phyloP scores from a whole-genome alignment of 2,888 invertebrate genomes.

The Zaprionus lineosus region DNA sequence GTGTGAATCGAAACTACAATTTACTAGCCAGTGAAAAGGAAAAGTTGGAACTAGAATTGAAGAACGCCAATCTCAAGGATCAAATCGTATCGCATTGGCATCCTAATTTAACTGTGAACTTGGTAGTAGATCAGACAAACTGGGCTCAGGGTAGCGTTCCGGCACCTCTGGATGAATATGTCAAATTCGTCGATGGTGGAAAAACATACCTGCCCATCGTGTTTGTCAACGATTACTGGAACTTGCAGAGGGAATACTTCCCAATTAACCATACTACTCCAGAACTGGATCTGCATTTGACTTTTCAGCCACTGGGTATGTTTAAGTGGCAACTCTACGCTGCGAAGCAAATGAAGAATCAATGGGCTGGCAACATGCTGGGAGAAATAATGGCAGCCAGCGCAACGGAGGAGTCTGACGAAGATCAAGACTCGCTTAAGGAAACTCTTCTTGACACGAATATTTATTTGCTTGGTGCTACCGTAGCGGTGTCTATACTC shows the following conservation, averaged over 20 bases:
- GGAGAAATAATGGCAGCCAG: constrained; percentile 87
- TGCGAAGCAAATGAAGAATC: constrained; percentile 96
- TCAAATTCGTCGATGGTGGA: constrained; percentile 93
- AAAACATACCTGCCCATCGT: constrained; percentile 96
- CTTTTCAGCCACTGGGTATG: constrained; percentile 94
- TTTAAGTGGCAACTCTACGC: constrained; percentile 99
- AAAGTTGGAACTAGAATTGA: constrained; percentile 87
- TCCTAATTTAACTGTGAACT: constrained; percentile 97
- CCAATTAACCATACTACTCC: constrained; percentile 94
- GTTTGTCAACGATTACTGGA: constrained; percentile 99
- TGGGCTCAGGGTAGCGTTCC: constrained; percentile 97
- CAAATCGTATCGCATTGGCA: constrained; percentile 99
- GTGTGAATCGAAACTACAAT: constrained; percentile 94
- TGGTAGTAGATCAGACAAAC: constrained; percentile 97
- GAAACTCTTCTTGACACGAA: constrained; percentile 98
- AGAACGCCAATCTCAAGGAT: constrained; percentile 86
- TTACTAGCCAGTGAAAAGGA: constrained; percentile 90
- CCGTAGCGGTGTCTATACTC: constrained; percentile 94
- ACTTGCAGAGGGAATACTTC: constrained; percentile 96
- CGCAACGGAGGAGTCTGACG: constrained; percentile 85
- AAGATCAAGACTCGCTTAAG: constrained; percentile 94
- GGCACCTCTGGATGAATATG: constrained; percentile 94
- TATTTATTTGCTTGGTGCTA: constrained; percentile 95
- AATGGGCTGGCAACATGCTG: constrained; percentile 87
- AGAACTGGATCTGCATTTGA: constrained; percentile 87